These are phyloP conservation scores for Plagiodera versicolora DNA, from an alignment of 2,888 invertebrate genomes.

Conservation along the genomic window DNA sequence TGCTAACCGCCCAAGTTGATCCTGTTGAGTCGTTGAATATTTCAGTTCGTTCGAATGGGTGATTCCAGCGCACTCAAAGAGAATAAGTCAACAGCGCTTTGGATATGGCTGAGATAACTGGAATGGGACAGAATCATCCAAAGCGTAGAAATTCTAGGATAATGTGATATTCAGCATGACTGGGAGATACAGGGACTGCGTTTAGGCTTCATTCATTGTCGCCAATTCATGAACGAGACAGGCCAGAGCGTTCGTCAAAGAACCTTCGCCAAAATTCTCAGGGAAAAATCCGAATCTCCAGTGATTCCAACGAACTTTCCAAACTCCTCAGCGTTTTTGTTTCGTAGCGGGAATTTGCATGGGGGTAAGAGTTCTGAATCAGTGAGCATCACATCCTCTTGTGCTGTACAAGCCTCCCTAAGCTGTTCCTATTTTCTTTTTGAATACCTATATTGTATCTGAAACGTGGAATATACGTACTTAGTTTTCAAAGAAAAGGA, in stretches of 20 bases:
- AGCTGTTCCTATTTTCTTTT: neutral
- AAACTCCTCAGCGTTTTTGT: neutral
- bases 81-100: neutral
- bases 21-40: slow-evolving; percentile 1
- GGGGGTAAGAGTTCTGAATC: neutral
- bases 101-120: neutral
- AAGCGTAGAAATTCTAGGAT: neutral
- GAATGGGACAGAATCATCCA: neutral
- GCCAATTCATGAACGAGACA: no score
- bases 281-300: neutral
- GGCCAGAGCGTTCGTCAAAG: no score
- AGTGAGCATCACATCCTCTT: neutral
- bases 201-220: no score
- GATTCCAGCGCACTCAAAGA: neutral
- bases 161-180: neutral
- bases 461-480: neutral
- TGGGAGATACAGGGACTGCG: no score
- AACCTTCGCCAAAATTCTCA: no score
- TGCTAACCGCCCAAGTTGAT: neutral
- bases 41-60: neutral
- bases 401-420: neutral
- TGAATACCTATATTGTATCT: neutral
- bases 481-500: neutral
- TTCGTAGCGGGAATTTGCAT: neutral
- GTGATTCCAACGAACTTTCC: neutral